phyloP scores from a whole-genome alignment of 2,888 invertebrate species.

The Isotomurus palustris region DNA sequence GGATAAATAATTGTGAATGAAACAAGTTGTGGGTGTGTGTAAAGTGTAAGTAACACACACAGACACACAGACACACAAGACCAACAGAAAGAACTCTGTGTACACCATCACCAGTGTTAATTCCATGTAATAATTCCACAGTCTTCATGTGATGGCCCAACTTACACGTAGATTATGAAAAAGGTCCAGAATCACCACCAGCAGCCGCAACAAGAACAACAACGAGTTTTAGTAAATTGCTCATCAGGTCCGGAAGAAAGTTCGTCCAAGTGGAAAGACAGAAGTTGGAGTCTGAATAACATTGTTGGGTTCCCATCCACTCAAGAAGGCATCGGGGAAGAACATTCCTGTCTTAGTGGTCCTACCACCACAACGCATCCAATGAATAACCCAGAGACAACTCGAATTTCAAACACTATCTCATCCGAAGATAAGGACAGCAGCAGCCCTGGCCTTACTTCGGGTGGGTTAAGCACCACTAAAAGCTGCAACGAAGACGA shows the following conservation, averaged over 20 bases:
- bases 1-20: constrained; percentile 8
- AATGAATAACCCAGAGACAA: background rate
- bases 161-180: no score
- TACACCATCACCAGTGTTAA: no score
- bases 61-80: no score
- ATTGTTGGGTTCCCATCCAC: background rate
- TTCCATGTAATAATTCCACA: no score
- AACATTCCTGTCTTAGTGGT: no score
- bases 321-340: no score
- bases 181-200: no score
- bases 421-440: background rate
- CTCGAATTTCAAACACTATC: background rate
- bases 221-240: background rate
- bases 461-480: background rate
- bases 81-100: no score
- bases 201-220: no score
- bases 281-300: background rate
- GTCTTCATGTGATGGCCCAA: no score
- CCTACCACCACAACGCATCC: no score
- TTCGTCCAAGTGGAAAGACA: background rate
- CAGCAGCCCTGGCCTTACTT: background rate
- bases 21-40: constrained; percentile 6
- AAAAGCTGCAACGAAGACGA: background rate
- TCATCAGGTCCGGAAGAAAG: background rate
- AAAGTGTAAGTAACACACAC: no score